A percentile compares a stretch with the other conserved stretches of the same genome.
phyloP scores from a whole-genome alignment of 2,888 invertebrate species.

The Carterocephalus palaemon region DNA sequence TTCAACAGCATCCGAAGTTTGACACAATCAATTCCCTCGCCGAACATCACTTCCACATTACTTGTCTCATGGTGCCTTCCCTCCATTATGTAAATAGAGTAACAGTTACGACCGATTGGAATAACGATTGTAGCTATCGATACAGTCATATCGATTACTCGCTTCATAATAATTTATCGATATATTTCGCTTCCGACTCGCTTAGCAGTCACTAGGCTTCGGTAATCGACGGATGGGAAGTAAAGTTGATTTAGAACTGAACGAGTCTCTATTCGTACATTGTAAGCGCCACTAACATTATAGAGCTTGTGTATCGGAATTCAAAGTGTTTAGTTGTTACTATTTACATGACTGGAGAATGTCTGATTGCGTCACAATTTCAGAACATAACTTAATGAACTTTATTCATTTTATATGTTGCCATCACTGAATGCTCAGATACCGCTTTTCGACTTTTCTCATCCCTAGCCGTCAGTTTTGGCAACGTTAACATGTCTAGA shows the following conservation, averaged over 20 bases:
- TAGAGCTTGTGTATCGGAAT: conserved; percentile 10
- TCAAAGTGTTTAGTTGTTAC: conserved; percentile 13
- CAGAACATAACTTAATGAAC: no score
- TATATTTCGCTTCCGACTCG: conserved; percentile 12
- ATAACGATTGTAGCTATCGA: conserved; percentile 1
- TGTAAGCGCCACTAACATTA: conserved; percentile 19
- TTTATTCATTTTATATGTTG: no score
- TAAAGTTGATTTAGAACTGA: conserved; percentile 8
- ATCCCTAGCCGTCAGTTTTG: no score
- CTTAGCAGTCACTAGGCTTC: conserved; percentile 21
- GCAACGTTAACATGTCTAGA: not conserved
- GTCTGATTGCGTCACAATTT: conserved; percentile 10
- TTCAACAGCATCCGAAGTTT: conserved; percentile 12
- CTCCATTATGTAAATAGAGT: conserved; percentile 22
- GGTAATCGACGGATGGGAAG: conserved; percentile 3
- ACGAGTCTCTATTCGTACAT: conserved; percentile 11
- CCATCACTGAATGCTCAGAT: no score
- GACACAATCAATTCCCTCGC: conserved; percentile 23
- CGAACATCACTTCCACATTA: conserved; percentile 22
- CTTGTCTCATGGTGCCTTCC: conserved; percentile 23
- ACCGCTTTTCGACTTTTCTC: no score
- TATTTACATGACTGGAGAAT: conserved; percentile 14
- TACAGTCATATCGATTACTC: conserved; percentile 5
- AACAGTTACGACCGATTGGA: conserved; percentile 5
- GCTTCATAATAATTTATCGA: conserved; percentile 12